These are phyloP conservation scores for Anorthoa munda DNA, from an alignment of 2,888 invertebrate genomes.

Conservation along the genomic window DNA sequence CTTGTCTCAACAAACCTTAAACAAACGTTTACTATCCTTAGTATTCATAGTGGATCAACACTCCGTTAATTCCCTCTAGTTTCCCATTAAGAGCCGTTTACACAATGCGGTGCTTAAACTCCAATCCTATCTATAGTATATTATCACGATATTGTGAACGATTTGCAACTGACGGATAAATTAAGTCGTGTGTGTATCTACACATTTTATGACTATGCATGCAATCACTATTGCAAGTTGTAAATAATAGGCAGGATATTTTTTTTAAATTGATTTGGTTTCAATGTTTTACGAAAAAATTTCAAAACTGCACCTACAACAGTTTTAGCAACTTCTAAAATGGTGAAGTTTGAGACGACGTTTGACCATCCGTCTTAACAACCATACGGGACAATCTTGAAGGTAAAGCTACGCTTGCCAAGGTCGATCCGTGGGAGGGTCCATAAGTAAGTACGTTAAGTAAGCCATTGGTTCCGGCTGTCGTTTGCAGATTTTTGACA, in stretches of 20 bases:
- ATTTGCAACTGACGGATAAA: neutral
- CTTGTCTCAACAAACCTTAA: neutral
- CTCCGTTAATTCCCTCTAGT: constrained; percentile 9
- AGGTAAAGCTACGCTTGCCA: no score
- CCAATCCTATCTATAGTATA: neutral
- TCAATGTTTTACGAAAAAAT: no score
- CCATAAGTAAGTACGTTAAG: no score
- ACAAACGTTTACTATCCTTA: no score
- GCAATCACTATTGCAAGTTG: neutral
- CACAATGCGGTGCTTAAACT: constrained; percentile 24
- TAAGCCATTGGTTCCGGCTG: no score
- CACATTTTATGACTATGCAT: neutral
- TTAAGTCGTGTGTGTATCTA: neutral
- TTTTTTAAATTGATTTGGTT: neutral
- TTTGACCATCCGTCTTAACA: no score
- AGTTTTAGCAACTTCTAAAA: no score
- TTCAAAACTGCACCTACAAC: no score
- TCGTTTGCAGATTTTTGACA: no score
- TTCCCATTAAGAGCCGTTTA: constrained; percentile 12
- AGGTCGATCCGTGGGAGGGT: no score
- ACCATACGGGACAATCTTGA: no score
- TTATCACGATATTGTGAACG: constrained; percentile 12
- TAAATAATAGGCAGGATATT: neutral
- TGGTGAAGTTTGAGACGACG: no score
- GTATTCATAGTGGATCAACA: constrained; percentile 6